phyloP scores from a whole-genome alignment of 2,113 vertebrate species.

The Pagrus major region DNA sequence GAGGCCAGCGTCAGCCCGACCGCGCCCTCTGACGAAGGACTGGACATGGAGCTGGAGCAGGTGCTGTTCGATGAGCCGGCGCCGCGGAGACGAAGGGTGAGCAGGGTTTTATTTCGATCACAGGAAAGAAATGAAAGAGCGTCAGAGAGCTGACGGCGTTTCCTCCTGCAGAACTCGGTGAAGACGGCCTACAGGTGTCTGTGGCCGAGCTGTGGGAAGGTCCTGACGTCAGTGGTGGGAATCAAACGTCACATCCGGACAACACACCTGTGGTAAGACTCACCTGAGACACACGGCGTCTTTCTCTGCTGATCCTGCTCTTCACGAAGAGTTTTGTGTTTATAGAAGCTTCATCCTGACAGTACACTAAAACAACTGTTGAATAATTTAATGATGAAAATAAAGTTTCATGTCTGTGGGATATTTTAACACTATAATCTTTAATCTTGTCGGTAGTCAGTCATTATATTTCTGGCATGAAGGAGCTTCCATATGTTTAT shows the following conservation, averaged over 20 bases:
- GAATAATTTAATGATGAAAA: neutral
- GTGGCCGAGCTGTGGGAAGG: slow-evolving; percentile 93
- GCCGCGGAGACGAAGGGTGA: slow-evolving; percentile 90
- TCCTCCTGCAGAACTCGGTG: slow-evolving; percentile 87
- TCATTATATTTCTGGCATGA: too few relatives aligned
- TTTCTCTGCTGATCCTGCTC: neutral
- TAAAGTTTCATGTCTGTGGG: too few relatives aligned
- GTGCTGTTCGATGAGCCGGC: slow-evolving; percentile 90
- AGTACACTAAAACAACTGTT: neutral
- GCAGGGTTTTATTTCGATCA: rapidly evolving
- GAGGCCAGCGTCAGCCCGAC: slow-evolving; percentile 81
- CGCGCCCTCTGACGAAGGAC: slow-evolving; percentile 85
- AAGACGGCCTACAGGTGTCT: slow-evolving; percentile 92
- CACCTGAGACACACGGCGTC: neutral
- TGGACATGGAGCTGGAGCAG: slow-evolving; percentile 89
- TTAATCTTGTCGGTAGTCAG: too few relatives aligned
- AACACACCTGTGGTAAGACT: slow-evolving; percentile 90
- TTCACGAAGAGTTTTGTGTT: too few relatives aligned
- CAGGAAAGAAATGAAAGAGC: neutral
- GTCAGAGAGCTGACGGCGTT: neutral
- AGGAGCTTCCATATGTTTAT: too few relatives aligned
- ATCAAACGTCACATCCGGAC: slow-evolving; percentile 93
- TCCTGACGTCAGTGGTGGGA: slow-evolving; percentile 91
- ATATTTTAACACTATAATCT: too few relatives aligned
- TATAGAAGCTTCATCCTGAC: neutral